Percentiles rank a stretch among this genome's conserved stretches.
These are phyloP conservation scores for Sparus aurata DNA, from an alignment of 2,797 vertebrate species.

Conservation along the genomic window DNA sequence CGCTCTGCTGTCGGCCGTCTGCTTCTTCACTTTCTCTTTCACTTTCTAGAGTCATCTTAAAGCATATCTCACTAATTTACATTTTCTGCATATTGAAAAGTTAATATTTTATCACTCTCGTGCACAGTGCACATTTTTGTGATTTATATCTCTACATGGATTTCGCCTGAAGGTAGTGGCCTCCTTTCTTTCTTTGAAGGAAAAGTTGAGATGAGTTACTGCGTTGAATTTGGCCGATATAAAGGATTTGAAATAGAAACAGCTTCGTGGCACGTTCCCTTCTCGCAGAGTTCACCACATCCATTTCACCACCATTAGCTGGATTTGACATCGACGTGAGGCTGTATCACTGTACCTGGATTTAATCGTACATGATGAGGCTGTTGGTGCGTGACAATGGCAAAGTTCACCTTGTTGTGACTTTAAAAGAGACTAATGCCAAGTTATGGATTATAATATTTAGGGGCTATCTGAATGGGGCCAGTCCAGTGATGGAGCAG, in stretches of 20 bases:
- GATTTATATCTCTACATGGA: constrained; percentile 4
- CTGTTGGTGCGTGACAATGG: not conserved
- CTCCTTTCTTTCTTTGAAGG: not conserved
- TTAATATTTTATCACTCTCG: constrained; percentile 16
- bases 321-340: not conserved
- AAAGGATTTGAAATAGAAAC: not conserved
- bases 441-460: no score
- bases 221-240: no score
- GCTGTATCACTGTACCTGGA: not conserved
- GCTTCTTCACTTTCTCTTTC: not conserved
- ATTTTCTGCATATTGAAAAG: not conserved
- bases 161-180: not conserved
- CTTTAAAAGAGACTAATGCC: not conserved
- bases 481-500: no score
- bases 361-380: not conserved
- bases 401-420: not conserved
- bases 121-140: not conserved
- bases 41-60: no score
- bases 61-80: not conserved
- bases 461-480: no score
- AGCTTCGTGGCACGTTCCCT: not conserved
- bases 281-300: no score
- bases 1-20: not conserved
- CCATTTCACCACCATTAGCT: no score
- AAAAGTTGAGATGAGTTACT: not conserved